Percentiles rank a stretch among this genome's conserved stretches.
Conservation (phyloP, 2,113 vertebrate genomes). For the Burhinus oedicnemus region DNA sequence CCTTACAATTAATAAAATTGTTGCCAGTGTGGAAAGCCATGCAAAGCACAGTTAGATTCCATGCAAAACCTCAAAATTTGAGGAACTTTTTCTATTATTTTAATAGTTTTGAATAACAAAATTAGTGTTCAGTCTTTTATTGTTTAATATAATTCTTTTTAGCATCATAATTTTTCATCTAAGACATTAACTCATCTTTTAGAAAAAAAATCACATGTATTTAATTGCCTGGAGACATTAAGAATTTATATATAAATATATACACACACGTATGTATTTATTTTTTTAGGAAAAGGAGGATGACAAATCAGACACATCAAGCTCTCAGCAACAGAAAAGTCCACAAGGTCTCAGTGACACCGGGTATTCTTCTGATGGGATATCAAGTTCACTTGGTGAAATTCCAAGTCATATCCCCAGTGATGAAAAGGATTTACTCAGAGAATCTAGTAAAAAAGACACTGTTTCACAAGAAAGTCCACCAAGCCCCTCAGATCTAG, state of each 20-base stretch:
- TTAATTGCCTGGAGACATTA: conserved; percentile 37
- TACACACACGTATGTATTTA: conserved; percentile 62
- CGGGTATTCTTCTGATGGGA: conserved; percentile 85
- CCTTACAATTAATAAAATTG: background rate
- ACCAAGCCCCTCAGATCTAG: conserved; percentile 90
- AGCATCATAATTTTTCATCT: background rate
- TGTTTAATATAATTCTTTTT: background rate
- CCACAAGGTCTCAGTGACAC: conserved; percentile 86
- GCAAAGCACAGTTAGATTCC: background rate
- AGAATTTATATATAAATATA: conserved; percentile 60
- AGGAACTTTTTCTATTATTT: background rate
- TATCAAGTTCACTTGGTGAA: conserved; percentile 85
- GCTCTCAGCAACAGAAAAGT: conserved; percentile 83
- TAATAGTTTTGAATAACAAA: background rate
- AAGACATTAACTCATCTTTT: background rate
- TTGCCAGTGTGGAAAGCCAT: background rate
- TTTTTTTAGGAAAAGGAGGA: conserved; percentile 83
- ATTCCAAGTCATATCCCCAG: conserved; percentile 80
- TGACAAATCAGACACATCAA: conserved; percentile 82
- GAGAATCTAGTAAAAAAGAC: conserved; percentile 79
- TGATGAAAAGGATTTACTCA: conserved; percentile 81
- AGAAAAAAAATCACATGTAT: background rate
- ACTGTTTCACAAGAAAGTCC: conserved; percentile 82
- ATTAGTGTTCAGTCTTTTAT: background rate
- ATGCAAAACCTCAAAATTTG: background rate